Conservation (phyloP, 2,113 vertebrate genomes). For the Carollia perspicillata region DNA sequence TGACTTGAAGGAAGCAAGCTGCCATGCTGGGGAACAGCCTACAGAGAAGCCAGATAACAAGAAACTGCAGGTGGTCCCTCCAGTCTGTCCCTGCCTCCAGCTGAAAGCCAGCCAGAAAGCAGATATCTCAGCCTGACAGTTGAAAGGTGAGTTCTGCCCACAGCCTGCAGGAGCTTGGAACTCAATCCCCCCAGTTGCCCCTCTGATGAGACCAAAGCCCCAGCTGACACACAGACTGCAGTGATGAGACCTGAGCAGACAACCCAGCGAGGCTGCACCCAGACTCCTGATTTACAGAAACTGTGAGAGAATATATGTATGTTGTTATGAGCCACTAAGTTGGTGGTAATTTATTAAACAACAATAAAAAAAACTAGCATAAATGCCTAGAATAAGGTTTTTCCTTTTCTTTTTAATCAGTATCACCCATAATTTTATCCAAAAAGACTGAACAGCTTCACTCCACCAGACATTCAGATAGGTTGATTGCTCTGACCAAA, state of each 20-base stretch:
- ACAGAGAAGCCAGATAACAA: neutral
- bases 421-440: neutral
- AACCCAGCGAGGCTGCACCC: neutral
- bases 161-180: neutral
- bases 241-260: neutral
- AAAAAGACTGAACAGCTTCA: neutral
- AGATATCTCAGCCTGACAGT: neutral
- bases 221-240: neutral
- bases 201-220: neutral
- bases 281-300: neutral
- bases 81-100: neutral
- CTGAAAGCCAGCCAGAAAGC: neutral
- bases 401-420: neutral
- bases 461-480: neutral
- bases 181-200: neutral
- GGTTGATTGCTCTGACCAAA: neutral
- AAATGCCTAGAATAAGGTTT: neutral
- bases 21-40: neutral
- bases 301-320: neutral
- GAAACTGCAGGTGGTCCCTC: neutral
- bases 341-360: neutral
- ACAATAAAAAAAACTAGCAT: neutral
- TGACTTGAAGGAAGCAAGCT: constrained; percentile 1
- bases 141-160: neutral
- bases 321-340: neutral